These are phyloP conservation scores for Diorhabda carinulata DNA, from an alignment of 1,140 invertebrate genomes.

Conservation along the genomic window DNA sequence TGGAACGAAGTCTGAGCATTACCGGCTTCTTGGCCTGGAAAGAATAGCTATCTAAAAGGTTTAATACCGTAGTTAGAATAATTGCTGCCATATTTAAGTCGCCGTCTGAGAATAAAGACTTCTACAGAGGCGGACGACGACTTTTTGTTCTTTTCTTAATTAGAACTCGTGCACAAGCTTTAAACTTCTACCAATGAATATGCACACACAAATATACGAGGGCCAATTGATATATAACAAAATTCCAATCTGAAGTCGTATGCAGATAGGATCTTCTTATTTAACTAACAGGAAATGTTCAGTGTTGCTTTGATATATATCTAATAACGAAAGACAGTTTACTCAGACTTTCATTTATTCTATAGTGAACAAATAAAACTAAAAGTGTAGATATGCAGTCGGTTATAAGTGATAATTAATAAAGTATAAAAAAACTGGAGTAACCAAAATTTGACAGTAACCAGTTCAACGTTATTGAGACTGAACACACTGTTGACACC, in stretches of 20 bases:
- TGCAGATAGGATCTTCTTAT: not conserved
- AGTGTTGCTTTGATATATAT: too few species aligned
- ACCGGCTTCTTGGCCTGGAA: slow-evolving; percentile 45
- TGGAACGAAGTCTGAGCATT: slow-evolving; percentile 37
- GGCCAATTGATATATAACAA: not conserved
- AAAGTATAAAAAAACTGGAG: too few species aligned
- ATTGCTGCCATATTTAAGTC: slow-evolving; percentile 47
- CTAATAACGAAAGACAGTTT: too few species aligned
- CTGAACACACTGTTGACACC: too few species aligned
- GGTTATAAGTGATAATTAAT: too few species aligned
- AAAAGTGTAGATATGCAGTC: too few species aligned
- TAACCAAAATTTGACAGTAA: too few species aligned
- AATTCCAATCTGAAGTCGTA: not conserved
- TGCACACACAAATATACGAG: not conserved
- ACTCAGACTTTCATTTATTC: too few species aligned
- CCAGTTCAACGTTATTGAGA: too few species aligned
- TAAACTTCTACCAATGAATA: not conserved
- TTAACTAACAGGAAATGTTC: not conserved
- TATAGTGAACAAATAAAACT: too few species aligned
- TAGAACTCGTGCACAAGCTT: not conserved
- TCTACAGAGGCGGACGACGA: not conserved
- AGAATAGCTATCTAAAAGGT: slow-evolving; percentile 48
- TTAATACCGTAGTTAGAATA: slow-evolving; percentile 48
- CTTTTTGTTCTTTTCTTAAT: not conserved
- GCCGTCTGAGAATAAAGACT: slow-evolving; percentile 39